phyloP scores from a whole-genome alignment of 1,140 invertebrate species.

The Apolygus lucorum region DNA sequence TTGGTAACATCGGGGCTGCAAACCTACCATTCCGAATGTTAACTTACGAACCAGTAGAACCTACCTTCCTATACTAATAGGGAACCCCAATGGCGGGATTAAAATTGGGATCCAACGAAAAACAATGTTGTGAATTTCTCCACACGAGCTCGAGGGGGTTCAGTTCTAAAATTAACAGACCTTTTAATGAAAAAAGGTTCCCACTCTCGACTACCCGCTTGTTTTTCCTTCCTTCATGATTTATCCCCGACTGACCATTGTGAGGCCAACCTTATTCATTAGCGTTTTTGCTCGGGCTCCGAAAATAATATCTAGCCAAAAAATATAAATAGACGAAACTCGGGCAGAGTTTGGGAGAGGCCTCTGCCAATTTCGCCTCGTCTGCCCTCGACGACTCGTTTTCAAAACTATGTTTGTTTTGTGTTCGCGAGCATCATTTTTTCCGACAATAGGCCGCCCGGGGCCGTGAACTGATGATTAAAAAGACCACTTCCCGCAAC shows the following conservation, averaged over 20 bases:
- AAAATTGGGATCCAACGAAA: no score
- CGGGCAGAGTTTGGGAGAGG: not conserved
- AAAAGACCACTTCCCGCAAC: no score
- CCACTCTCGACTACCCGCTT: not conserved
- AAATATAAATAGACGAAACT: not conserved
- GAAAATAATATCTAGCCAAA: not conserved
- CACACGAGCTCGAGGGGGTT: no score
- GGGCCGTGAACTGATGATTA: no score
- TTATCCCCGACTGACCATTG: constrained; percentile 1
- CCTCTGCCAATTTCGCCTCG: not conserved
- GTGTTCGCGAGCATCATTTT: no score
- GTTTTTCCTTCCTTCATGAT: constrained; percentile 8
- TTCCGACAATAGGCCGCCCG: no score
- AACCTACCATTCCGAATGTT: no score
- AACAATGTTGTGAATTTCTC: no score
- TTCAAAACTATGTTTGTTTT: not conserved
- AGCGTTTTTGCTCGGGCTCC: not conserved
- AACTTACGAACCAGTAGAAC: no score
- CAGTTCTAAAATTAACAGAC: not conserved
- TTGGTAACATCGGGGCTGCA: no score
- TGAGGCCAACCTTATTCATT: constrained; percentile 11
- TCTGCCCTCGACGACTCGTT: not conserved
- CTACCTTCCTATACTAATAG: no score
- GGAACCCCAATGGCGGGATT: no score
- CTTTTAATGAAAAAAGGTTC: not conserved